Evolutionary conservation across 2,888 invertebrate species (phyloP), one percentile per base, ranked within the genome.

Genomic region (Ophion ellenae): DNA sequence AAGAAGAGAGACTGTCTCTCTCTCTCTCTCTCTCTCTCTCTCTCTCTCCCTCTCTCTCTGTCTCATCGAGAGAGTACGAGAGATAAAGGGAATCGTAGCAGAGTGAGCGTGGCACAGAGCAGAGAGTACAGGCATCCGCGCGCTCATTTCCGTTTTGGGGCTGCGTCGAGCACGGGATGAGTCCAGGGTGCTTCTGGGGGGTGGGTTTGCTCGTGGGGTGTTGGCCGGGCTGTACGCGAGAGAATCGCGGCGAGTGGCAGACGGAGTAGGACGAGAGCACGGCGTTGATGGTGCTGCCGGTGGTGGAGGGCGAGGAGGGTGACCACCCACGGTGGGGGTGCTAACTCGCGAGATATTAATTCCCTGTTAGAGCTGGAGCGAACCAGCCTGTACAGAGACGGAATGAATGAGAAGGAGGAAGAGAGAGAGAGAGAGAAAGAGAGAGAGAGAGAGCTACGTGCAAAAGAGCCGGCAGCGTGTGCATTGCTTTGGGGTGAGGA

Each of bases 321-420:
- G 32, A 32, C 32, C 32, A 32, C 32, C 32, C 32, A 32, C 32
- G 32, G 32, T 86, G 91, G 83, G 88, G 87, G 86, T 85, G 91
- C 92, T 94, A 94, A 94, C 94, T 94, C 94, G 94, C 94, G 94
- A 94, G 93, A 94, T 94, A 94, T 94, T 94, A 94, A 94, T 94
- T 94, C 93, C 93, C 93, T 93, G 94, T 94, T 94, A 93, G 93
- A 93, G 93, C 91, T 91, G 91, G 81, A 86, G 87, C 87, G 87
- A 85, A 86, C 77, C 92, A 91, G 93, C 92, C 92, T 90, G 92
- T 91, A 89, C 90, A 90, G 89, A 89, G 87, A 87, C 88, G 47
- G 75, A 71, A 67, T 32, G 80, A 64, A 63, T 66, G 86, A 81
- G 86, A 84, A 77, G 84, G 81, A 24, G 57, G 20, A 24, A 89